Conservation (phyloP, 2,113 vertebrate genomes). For the Tachuris rubrigastra region DNA sequence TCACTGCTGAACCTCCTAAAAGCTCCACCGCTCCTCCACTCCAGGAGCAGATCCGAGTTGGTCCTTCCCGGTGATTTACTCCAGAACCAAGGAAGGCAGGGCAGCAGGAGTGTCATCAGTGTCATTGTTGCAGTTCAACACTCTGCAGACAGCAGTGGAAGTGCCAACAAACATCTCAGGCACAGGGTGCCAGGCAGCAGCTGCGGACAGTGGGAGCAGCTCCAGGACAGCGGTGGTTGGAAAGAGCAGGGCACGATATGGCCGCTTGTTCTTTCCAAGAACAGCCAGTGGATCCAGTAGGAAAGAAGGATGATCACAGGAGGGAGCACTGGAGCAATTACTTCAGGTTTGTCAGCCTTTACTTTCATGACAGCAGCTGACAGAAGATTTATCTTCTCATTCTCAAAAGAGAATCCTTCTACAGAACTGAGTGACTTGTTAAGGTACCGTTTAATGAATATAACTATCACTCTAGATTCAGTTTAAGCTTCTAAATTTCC, state of each 20-base stretch:
- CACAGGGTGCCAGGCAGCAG: not conserved
- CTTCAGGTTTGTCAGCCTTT: not conserved
- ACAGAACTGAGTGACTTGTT: not conserved
- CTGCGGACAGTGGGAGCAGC: not conserved
- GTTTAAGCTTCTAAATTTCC: not conserved
- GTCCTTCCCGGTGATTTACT: not conserved
- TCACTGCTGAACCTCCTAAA: not conserved
- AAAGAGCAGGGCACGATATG: not conserved
- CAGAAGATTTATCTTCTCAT: not conserved
- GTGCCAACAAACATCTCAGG: not conserved
- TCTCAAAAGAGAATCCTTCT: not conserved
- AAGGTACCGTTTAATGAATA: not conserved
- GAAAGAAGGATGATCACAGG: not conserved
- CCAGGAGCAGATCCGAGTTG: not conserved
- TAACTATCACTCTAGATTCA: not conserved
- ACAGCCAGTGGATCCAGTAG: not conserved
- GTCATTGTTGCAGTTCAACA: not conserved
- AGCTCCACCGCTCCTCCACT: not conserved
- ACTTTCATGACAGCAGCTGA: not conserved
- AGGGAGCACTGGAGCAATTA: not conserved
- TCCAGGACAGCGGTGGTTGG: rapidly evolving
- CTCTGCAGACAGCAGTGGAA: not conserved
- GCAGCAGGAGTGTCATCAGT: not conserved
- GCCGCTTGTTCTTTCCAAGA: not conserved
- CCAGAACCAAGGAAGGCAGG: not conserved